Percentiles rank a stretch among this genome's conserved stretches.
These are phyloP conservation scores for Eueremaeus valkanovi DNA, from an alignment of 2,888 invertebrate species.

Conservation along the genomic window DNA sequence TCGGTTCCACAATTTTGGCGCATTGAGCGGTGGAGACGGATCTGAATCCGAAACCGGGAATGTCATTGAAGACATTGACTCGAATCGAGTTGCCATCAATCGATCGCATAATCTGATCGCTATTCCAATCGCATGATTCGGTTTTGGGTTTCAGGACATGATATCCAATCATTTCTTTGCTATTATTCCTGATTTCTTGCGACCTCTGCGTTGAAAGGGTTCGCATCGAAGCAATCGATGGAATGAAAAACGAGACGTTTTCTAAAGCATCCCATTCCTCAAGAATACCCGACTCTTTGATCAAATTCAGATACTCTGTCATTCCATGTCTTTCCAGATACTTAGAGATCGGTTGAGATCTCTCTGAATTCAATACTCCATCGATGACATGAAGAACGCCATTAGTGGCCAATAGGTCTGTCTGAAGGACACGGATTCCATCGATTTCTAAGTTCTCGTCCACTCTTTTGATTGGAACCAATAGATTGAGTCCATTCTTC, in stretches of 20 bases:
- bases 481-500: conserved; percentile 57
- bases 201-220: conserved; percentile 41
- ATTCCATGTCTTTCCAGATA: conserved; percentile 61
- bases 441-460: conserved; percentile 60
- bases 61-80: conserved; percentile 60
- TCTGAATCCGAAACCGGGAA: conserved; percentile 53
- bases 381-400: conserved; percentile 70
- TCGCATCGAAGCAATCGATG: conserved; percentile 55
- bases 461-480: conserved; percentile 56
- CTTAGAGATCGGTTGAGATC: conserved; percentile 54
- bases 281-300: conserved; percentile 53
- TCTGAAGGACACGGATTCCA: conserved; percentile 58
- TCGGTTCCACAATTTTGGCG: conserved; percentile 61
- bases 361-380: conserved; percentile 62
- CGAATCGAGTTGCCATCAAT: conserved; percentile 54
- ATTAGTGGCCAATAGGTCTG: conserved; percentile 65
- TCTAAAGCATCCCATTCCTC: conserved; percentile 52
- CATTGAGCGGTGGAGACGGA: conserved; percentile 62
- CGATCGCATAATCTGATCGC: conserved; percentile 58
- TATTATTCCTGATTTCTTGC: conserved; percentile 48
- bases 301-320: conserved; percentile 59
- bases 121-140: conserved; percentile 59
- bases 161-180: conserved; percentile 60
- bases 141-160: conserved; percentile 61
- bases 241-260: conserved; percentile 57